Evolutionary conservation across 2,113 vertebrate species (phyloP).

Genomic region (Pteruthius melanotis): DNA sequence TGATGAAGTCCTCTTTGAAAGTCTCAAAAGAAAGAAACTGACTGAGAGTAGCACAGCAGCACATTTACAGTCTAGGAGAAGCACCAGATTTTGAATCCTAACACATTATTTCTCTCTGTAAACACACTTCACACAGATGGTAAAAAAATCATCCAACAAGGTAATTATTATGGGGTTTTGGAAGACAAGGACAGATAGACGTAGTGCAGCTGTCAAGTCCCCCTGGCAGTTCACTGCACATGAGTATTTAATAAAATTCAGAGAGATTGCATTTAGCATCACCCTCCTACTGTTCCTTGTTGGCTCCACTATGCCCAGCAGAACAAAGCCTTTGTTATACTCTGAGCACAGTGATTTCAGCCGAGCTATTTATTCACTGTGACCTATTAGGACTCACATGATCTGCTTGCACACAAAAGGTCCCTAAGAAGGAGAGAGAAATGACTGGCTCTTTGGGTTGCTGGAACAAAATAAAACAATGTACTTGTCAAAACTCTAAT

Average conservation of each 20-base stretch:
- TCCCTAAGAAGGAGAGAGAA: background rate
- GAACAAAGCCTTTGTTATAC: constrained; percentile 49
- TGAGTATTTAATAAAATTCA: constrained; percentile 3
- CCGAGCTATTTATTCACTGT: constrained; percentile 27
- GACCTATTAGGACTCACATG: constrained; percentile 46
- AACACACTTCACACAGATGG: background rate
- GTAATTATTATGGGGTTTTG: background rate
- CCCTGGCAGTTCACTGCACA: background rate
- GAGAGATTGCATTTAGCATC: background rate
- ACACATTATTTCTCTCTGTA: background rate
- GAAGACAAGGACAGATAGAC: background rate
- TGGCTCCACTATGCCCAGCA: background rate
- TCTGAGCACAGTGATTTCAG: constrained; percentile 19
- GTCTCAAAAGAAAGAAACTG: background rate
- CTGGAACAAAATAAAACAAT: background rate
- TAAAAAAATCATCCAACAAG: background rate
- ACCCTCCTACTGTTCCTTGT: background rate
- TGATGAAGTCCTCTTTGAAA: background rate
- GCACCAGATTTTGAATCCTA: background rate
- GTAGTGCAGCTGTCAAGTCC: background rate
- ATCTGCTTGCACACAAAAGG: constrained; percentile 40
- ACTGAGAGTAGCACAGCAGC: background rate
- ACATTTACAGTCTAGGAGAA: background rate
- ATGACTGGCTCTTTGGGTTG: background rate
- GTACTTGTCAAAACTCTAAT: background rate